Percentiles rank a stretch among this genome's conserved stretches.
These are phyloP conservation scores for Zaprionus gabonicus DNA, from an alignment of 1,140 invertebrate genomes.

Conservation along the genomic window DNA sequence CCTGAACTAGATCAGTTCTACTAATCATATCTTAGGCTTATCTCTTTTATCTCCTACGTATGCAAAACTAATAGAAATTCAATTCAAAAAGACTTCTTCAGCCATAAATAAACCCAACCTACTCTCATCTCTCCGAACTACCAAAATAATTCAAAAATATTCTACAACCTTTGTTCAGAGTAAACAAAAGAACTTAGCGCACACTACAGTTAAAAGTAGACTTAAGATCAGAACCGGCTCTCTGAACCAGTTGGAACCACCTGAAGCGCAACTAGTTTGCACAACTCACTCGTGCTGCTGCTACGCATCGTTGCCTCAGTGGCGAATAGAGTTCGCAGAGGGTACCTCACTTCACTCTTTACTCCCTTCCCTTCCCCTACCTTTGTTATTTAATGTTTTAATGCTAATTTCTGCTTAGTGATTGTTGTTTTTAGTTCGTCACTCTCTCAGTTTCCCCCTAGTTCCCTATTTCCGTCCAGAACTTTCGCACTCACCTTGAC, in stretches of 20 bases:
- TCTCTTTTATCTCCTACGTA: background rate
- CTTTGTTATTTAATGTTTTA: conserved; percentile 56
- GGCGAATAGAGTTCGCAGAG: conserved; percentile 40
- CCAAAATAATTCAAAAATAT: background rate
- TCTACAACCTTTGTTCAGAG: background rate
- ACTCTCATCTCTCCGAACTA: background rate
- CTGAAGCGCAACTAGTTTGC: conserved; percentile 20
- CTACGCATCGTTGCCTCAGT: conserved; percentile 51
- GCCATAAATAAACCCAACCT: background rate
- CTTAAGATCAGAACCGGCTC: background rate
- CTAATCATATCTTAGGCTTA: background rate
- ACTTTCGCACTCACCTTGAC: conserved; percentile 60
- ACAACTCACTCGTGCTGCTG: conserved; percentile 5
- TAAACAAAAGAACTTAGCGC: background rate
- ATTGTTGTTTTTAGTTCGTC: background rate
- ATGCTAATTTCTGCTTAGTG: conserved; percentile 63
- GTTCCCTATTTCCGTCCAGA: background rate
- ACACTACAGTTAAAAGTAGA: background rate
- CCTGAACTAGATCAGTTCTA: background rate
- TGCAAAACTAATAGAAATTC: background rate
- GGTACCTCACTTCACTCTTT: background rate
- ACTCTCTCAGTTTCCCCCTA: background rate
- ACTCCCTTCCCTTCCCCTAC: background rate
- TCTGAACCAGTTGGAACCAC: conserved; percentile 31
- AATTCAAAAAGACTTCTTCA: background rate